phyloP scores from a whole-genome alignment of 2,113 vertebrate genomes.

The Lamprotornis superbus region DNA sequence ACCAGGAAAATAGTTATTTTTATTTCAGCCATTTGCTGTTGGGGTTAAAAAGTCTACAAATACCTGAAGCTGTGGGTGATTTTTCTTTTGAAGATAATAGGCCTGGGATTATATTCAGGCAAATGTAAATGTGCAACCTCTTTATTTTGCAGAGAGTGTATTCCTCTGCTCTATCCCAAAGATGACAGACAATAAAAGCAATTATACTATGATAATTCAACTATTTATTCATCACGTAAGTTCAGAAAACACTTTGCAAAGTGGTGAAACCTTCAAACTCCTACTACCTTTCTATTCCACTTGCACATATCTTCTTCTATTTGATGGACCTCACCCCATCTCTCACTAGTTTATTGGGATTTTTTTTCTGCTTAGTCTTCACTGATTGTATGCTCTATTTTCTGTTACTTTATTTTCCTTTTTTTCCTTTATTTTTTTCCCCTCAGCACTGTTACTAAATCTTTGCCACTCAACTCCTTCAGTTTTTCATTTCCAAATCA shows the following conservation, averaged over 20 bases:
- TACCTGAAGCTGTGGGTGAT: background rate
- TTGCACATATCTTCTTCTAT: background rate
- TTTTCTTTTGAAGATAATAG: background rate
- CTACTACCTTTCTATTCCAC: background rate
- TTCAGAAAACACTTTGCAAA: background rate
- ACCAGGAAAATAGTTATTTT: background rate
- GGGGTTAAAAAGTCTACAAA: background rate
- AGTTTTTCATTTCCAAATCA: background rate
- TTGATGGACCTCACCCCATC: background rate
- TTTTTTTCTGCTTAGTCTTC: background rate
- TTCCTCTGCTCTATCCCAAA: background rate
- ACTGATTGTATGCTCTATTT: background rate
- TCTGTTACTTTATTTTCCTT: background rate
- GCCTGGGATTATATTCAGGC: background rate
- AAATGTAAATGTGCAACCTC: background rate
- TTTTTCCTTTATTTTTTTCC: accelerated
- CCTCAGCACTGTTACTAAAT: background rate
- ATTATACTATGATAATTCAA: background rate
- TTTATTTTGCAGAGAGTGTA: background rate
- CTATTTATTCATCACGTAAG: background rate
- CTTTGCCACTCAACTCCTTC: background rate
- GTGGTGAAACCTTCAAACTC: background rate
- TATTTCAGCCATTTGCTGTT: background rate
- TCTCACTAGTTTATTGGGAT: background rate
- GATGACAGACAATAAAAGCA: background rate